Percentiles rank a stretch among this genome's conserved stretches.
phyloP scores from a whole-genome alignment of 2,888 invertebrate genomes.

The Dysmachus trigonus region DNA sequence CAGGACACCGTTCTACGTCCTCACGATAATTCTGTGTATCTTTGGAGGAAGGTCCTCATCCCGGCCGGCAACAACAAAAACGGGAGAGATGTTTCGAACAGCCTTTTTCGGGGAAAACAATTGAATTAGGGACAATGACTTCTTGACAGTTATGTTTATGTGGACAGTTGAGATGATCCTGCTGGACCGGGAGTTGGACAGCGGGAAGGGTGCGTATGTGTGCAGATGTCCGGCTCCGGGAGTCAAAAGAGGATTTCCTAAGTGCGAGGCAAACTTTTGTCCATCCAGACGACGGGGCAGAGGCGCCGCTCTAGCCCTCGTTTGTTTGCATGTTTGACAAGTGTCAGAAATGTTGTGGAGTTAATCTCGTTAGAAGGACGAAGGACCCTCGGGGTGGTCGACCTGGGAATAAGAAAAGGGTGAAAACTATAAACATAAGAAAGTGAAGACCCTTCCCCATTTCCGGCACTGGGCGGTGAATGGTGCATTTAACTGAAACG shows the following conservation, averaged over 20 bases:
- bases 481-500: conserved; percentile 37
- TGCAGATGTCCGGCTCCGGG: conserved; percentile 12
- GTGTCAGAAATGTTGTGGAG: conserved; percentile 48
- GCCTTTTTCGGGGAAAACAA: conserved; percentile 43
- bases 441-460: not conserved
- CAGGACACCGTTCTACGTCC: conserved; percentile 8
- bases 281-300: not conserved
- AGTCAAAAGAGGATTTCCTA: conserved; percentile 40
- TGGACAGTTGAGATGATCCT: conserved; percentile 48
- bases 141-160: conserved; percentile 49
- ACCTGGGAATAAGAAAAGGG: conserved; percentile 9
- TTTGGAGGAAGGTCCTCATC: not conserved
- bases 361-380: conserved; percentile 46
- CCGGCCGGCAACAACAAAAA: not conserved
- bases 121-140: conserved; percentile 49
- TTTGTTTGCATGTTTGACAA: conserved; percentile 43
- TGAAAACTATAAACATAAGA: conserved; percentile 9
- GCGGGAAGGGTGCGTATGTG: not conserved
- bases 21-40: conserved; percentile 36
- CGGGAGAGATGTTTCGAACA: not conserved
- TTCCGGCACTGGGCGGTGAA: not conserved
- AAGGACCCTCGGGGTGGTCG: not conserved
- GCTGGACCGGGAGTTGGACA: not conserved
- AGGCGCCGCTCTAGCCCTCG: not conserved
- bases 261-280: not conserved